Conservation (phyloP, 2,888 invertebrate genomes). For the Folsomia candida region DNA sequence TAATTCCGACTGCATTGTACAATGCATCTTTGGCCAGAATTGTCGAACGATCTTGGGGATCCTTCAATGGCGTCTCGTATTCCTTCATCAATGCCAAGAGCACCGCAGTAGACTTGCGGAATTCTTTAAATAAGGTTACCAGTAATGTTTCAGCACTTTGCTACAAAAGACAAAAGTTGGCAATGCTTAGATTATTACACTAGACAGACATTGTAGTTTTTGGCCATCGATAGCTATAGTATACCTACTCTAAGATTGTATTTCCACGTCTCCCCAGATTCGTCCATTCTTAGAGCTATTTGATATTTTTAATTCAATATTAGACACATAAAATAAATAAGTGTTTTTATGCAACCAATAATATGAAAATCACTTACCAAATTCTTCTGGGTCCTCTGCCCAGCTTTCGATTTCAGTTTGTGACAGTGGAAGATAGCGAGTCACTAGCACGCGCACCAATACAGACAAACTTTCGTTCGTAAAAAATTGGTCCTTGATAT, state of each 20-base stretch:
- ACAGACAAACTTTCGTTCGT: conserved; percentile 71
- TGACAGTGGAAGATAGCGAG: conserved; percentile 82
- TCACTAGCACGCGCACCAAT: conserved; percentile 79
- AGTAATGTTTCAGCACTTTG: conserved; percentile 86
- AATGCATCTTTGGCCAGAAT: conserved; percentile 88
- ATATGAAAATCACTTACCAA: conserved; percentile 59
- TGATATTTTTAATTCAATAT: conserved; percentile 5
- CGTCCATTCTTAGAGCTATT: conserved; percentile 59
- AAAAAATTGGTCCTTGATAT: conserved; percentile 74
- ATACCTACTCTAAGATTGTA: conserved; percentile 77
- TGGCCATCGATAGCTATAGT: conserved; percentile 5
- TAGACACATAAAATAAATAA: conserved; percentile 8
- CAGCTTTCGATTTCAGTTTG: conserved; percentile 79
- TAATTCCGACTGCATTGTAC: conserved; percentile 85
- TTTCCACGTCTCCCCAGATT: conserved; percentile 90
- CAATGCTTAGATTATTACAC: background rate
- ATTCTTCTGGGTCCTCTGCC: conserved; percentile 88
- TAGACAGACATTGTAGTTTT: too few species aligned
- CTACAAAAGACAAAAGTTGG: conserved; percentile 56
- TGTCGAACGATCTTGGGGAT: conserved; percentile 70
- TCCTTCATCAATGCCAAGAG: conserved; percentile 69
- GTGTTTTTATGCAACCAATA: background rate
- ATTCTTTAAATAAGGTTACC: conserved; percentile 77
- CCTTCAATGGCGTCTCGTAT: conserved; percentile 63
- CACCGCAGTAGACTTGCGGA: conserved; percentile 70